A percentile compares a stretch with the other conserved stretches of the same genome.
Evolutionary conservation across 2,797 vertebrate species (phyloP).

Genomic region (Pyrocephalus nanus): DNA sequence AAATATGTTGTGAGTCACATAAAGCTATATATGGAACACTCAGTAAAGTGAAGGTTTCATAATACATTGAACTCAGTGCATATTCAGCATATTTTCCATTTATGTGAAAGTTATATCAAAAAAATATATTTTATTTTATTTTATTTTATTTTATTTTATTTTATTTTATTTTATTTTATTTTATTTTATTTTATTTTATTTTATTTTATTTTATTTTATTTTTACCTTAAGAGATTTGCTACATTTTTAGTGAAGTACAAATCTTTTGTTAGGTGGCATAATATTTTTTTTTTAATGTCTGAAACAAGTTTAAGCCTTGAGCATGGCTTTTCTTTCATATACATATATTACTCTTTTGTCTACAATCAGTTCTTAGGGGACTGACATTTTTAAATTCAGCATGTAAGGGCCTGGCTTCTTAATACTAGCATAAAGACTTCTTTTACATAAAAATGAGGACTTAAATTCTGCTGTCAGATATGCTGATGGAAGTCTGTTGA

Average conservation of each 20-base stretch:
- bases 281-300: background rate
- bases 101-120: background rate
- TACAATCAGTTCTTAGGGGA: background rate
- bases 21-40: background rate
- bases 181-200: background rate
- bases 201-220: background rate
- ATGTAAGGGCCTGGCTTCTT: background rate
- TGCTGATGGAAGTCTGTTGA: background rate
- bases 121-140: background rate
- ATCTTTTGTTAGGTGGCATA: background rate
- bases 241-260: background rate
- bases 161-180: background rate
- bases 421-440: background rate
- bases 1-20: background rate
- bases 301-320: background rate
- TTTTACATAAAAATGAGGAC: background rate
- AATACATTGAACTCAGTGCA: background rate
- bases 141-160: background rate
- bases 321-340: background rate
- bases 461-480: slow-evolving; percentile 15
- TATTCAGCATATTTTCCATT: background rate
- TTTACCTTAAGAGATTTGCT: background rate
- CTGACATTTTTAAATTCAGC: background rate
- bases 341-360: background rate
- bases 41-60: background rate